Evolutionary conservation across 2,888 invertebrate genomes (phyloP).

Genomic region (Alentia gelatinosa): DNA sequence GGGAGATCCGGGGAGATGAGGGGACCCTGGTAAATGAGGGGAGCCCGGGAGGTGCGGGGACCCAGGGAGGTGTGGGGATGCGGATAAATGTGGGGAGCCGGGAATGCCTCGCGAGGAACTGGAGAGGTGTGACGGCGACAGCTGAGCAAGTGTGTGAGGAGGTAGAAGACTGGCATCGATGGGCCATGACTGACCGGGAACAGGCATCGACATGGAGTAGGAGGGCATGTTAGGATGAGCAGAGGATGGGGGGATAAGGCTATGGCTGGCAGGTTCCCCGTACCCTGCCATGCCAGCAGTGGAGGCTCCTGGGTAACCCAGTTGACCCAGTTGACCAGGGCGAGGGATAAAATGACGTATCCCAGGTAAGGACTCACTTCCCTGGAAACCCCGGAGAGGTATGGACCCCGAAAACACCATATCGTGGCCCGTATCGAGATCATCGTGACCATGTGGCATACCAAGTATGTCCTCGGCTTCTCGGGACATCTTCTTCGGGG

Average conservation of each 20-base stretch:
- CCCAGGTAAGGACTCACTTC: background rate
- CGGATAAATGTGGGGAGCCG: background rate
- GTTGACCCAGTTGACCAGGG: background rate
- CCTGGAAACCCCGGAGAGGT: background rate
- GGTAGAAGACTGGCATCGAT: slow-evolving; percentile 23
- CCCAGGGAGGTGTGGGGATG: background rate
- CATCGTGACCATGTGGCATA: background rate
- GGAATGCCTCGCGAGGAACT: background rate
- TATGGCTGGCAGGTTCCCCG: background rate
- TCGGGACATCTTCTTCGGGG: background rate
- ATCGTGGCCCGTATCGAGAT: background rate
- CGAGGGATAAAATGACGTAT: slow-evolving; percentile 35
- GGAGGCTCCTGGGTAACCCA: background rate
- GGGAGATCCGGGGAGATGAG: slow-evolving; percentile 32
- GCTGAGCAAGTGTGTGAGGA: slow-evolving; percentile 52
- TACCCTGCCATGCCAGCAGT: background rate
- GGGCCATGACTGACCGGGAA: slow-evolving; percentile 28
- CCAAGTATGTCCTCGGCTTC: slow-evolving; percentile 28
- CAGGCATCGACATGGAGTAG: slow-evolving; percentile 40
- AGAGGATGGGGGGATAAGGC: slow-evolving; percentile 45
- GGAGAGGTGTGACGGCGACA: background rate
- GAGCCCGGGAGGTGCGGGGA: background rate
- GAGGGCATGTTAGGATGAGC: slow-evolving; percentile 39
- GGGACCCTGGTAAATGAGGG: background rate
- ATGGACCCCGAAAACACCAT: background rate